A percentile compares a stretch with the other conserved stretches of the same genome.
Evolutionary conservation across 53 echinoderm and acorn worm genomes (phyloP).

Genomic region (Apostichopus leukothele): DNA sequence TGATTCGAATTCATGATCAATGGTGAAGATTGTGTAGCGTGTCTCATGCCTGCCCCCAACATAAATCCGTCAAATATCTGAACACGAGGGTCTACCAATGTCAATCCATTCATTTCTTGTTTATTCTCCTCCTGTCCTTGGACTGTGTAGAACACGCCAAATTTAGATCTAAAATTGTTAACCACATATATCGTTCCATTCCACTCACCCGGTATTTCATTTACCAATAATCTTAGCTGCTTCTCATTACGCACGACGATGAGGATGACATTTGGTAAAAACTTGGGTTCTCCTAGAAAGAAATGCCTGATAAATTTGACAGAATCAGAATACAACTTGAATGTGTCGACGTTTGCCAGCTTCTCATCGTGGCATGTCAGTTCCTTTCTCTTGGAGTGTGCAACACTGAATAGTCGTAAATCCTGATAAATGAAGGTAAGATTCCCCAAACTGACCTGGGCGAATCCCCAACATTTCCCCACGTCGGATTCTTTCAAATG

Average conservation of each 20-base stretch:
- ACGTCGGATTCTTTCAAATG: conserved; percentile 6
- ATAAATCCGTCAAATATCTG: conserved; percentile 8
- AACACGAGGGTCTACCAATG: neutral
- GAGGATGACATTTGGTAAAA: neutral
- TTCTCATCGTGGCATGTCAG: conserved; percentile 5
- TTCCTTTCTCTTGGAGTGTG: neutral
- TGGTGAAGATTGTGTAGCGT: conserved; percentile 2
- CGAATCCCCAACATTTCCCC: conserved; percentile 27
- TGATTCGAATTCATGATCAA: neutral
- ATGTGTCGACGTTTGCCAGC: neutral
- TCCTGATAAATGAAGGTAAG: conserved; percentile 26
- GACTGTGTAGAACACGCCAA: neutral
- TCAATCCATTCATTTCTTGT: neutral
- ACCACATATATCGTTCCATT: conserved; percentile 19
- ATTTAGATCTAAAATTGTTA: conserved; percentile 4
- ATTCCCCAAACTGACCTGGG: neutral
- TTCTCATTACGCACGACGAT: neutral
- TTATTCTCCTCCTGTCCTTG: neutral
- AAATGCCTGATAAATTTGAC: neutral
- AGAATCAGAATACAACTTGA: neutral
- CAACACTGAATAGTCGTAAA: conserved; percentile 2
- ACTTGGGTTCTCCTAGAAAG: neutral
- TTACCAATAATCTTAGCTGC: neutral
- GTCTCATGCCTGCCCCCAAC: conserved; percentile 14
- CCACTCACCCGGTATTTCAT: neutral